These are phyloP conservation scores for Helobdella robusta DNA, from an alignment of 2,888 invertebrate species.

Conservation along the genomic window DNA sequence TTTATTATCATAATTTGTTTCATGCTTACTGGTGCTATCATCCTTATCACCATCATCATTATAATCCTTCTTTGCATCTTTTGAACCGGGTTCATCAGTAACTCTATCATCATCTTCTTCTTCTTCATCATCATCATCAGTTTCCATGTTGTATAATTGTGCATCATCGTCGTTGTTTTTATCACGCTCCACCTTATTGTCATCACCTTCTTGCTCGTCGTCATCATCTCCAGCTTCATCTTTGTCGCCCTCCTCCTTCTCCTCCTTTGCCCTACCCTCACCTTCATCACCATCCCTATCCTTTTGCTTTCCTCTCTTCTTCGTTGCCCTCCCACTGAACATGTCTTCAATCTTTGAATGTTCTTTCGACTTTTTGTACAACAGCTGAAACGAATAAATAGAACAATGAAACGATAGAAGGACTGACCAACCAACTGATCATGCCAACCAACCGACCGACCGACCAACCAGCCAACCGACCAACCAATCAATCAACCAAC, in stretches of 20 bases:
- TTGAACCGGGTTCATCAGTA: too few relatives aligned
- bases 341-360: slow-evolving; percentile 42
- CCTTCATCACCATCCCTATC: neutral
- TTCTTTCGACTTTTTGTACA: slow-evolving; percentile 47
- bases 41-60: neutral
- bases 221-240: neutral
- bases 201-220: neutral
- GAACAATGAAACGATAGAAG: too few relatives aligned
- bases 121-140: slow-evolving; percentile 8
- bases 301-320: neutral
- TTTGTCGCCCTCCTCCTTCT: neutral
- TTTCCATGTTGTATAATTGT: neutral
- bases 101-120: neutral
- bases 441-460: too few relatives aligned
- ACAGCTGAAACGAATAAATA: slow-evolving; percentile 40
- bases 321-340: slow-evolving; percentile 27
- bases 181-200: neutral
- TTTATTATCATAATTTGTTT: too few relatives aligned
- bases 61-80: neutral
- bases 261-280: neutral
- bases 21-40: neutral
- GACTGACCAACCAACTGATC: too few relatives aligned
- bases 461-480: too few relatives aligned
- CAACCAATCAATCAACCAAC: too few relatives aligned
- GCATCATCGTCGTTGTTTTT: neutral